These are phyloP conservation scores for Drosophila novamexicana DNA, from an alignment of 1,140 invertebrate species.

Conservation along the genomic window DNA sequence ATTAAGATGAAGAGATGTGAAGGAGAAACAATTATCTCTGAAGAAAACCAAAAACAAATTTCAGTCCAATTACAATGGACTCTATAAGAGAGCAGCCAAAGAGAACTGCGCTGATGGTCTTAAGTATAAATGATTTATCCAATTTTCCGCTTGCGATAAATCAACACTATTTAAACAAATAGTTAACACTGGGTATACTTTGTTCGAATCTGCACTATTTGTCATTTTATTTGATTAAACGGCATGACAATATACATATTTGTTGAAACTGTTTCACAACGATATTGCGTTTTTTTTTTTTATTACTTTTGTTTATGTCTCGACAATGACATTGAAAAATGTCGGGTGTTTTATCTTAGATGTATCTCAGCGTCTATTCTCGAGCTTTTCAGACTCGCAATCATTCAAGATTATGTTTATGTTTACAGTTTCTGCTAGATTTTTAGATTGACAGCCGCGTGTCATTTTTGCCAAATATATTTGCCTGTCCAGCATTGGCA, in stretches of 20 bases:
- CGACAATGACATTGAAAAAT: slow-evolving; percentile 46
- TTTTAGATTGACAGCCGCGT: slow-evolving; percentile 64
- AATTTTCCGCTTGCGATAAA: too few relatives aligned
- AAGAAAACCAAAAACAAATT: too few relatives aligned
- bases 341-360: slow-evolving; percentile 19
- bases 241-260: not conserved
- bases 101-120: too few relatives aligned
- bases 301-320: slow-evolving; percentile 57
- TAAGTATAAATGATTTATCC: too few relatives aligned
- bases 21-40: too few relatives aligned
- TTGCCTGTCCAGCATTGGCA: slow-evolving; percentile 15
- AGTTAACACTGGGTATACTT: not conserved
- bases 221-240: not conserved
- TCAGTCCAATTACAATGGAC: too few relatives aligned
- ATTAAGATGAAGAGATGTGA: too few relatives aligned
- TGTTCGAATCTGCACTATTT: not conserved
- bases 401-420: slow-evolving; percentile 52
- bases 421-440: slow-evolving; percentile 34
- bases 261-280: not conserved
- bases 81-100: too few relatives aligned
- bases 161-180: too few relatives aligned
- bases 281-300: slow-evolving; percentile 32
- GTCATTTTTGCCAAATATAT: slow-evolving; percentile 22
- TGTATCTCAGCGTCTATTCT: slow-evolving; percentile 4
- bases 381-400: slow-evolving; percentile 6